Evolutionary conservation across 2,888 invertebrate species (phyloP), one percentile per base, ranked within the genome.

Genomic region (Ptilodon capucinus): DNA sequence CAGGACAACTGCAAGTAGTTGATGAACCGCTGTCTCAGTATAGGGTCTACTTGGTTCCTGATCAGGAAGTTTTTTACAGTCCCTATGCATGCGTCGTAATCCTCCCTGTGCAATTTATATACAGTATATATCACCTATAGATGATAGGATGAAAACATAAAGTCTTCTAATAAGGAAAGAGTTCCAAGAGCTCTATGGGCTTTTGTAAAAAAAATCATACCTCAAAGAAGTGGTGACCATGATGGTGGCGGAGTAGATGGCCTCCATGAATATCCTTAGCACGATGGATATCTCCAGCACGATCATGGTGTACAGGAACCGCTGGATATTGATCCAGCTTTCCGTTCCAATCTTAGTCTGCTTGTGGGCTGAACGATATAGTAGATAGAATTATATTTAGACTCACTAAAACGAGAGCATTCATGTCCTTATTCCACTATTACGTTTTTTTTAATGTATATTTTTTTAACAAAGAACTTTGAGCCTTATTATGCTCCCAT

Each of bases 241-340:
- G 30, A 88, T 87, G 4, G 84, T 86, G 9, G 87, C 87, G 0
- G 87, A 86, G 62, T 87, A 87, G 2, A 83, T 78, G 0, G 86
- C 76, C 45, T 85, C 85, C 44, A 87, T 81, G 52, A 82, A 84
- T 32, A 86, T 77, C 17, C 81, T 74, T 40, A 86, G 55, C 1
- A 86, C 71, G 25, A 82, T 72, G 51, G 81, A 83, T 1, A 84
- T 49, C 65, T 88, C 87, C 46, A 88, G 51, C 16, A 86, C 71
- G 2, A 79, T 21, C 68, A 85, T 64, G 1, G 76, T 78, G 59
- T 80, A 82, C 2, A 40, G 40, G 16, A 81, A 34, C 0, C 25
- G 16, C 25, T 25, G 40, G 16, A 77, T 57, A 35, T 74, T 74
- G 48, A 64, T 68, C 76, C 75, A 74, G 42, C 71, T 68, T 5